Base-by-base conservation (phyloP, 2,797 vertebrate genomes). In the Gymnocypris eckloni region DNA sequence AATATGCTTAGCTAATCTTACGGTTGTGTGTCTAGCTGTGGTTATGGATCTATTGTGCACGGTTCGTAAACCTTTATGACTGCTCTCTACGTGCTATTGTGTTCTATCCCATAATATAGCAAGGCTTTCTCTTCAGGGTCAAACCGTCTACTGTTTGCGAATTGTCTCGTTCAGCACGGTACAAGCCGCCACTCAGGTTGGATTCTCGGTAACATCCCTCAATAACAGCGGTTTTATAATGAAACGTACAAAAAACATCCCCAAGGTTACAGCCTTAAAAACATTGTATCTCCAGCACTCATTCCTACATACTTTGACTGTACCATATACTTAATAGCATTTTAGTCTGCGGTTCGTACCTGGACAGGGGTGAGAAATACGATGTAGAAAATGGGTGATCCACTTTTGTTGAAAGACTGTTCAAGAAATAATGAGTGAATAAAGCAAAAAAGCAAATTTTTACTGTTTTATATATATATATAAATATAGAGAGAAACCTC, bases 361-460 rank as follows among this genome's bases (percentile, higher is more conserved):
- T 22, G 56, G 77, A 48, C 22, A 20, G 39, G 61, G 10, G 25
- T 1, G 1, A 7, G 11, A 28, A 4, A 33, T 54, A 20, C 4
- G 10, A 39, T 13, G n/a, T 41, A 59, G 75, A 71, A 78, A 93
- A 88, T 88, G 90, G 90, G 92, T 92, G 91, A 92, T 92, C 90
- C 86, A 93, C 90, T 90, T 93, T 93, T 94, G 90, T 91, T 90
- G 88, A 86, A 92, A 77, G 89, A 90, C 90, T 86, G 93, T 94
- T 94, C 92, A 93, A 91, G 91, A 92, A 86, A 95, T 94, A 94
- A 94, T 94, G 91, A 94, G 91, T 91, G 92, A 93, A 95, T 94
- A 94, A 94, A 94, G 94, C 25, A 92, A 92, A 92, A 92, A 91
- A 93, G 67, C 93, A 91, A 90, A 93, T 93, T 93, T 94, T 92